Base-by-base conservation (phyloP, 2,797 vertebrate species). In the Paedocypris micromegethes region DNA sequence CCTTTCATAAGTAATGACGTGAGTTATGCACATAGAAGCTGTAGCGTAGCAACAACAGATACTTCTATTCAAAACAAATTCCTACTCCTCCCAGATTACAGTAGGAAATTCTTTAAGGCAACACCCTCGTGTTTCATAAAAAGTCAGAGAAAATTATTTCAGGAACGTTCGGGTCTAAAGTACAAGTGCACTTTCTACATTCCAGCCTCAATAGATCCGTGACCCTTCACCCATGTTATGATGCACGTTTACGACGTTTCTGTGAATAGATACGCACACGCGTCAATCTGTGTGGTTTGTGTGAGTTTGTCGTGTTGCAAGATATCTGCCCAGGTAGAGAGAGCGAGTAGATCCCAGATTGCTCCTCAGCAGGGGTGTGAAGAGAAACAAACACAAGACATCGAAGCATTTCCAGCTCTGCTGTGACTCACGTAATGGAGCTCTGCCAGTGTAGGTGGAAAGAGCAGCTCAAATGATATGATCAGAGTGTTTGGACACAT, bases 281-380 rank as follows among this genome's bases (percentile, higher is more conserved):
- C 43, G 46, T 6, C 3, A 55, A 58, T 64, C 50, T 54, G 55
- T 42, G 64, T 68, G 51, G 60, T 74, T 70, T 40, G 48, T 58
- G 64, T 53, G 58, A 60, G 6, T 62, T 9, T 41, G 58, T 58
- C 64, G 23, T 66, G 64, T 56, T 70, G 68, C 5, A 61, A 5
- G 49, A 8, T 60, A 70, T 55, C 45, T 5, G 40, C 70, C 66
- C 60, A 75, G 79, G 81, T 81, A 78, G 80, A 82, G 80, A 62
- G 55, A 74, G 72, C 76, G 81, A 73, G 75, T 77, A 79, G 81
- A 69, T 77, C 85, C 85, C 86, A 90, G 87, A 88, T 88, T 87
- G 88, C 79, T 74, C 81, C 83, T 81, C 84, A 76, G 83, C 83
- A 83, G 86, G 87, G 81, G 83, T 83, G 83, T 86, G 82, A 86